Base-by-base conservation (phyloP, 2,797 vertebrate species). In the Perdix hodgsoniae region DNA sequence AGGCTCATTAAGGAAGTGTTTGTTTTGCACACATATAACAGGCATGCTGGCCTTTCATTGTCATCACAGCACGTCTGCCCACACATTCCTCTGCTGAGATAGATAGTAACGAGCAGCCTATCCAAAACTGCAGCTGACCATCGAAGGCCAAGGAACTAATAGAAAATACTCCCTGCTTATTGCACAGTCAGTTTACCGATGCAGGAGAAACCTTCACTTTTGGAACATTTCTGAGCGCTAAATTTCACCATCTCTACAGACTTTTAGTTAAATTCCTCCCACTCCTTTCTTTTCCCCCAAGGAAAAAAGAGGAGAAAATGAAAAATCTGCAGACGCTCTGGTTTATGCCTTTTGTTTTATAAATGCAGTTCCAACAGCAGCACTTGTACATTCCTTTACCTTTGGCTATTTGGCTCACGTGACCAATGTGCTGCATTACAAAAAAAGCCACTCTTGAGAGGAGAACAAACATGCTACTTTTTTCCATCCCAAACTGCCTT, bases 381-480 rank as follows among this genome's bases (percentile, higher is more conserved):
- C 5, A 5, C 84, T 90, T 83, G 87, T 91, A 92, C 92, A 85
- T 89, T 94, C 82, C 85, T 94, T 93, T 72, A 95, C 91, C 91
- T 94, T 95, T 83, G 92, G 89, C 89, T 92, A 70, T 92, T 94
- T 92, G 64, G 76, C 74, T 94, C 79, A 56, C 44, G 71, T 78
- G 73, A 73, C 70, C 13, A 1, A 83, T 1, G 11, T 1, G 3
- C 39, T 1, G 3, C 54, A 65, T 56, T 89, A 87, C 66, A 88
- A 89, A 89, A 86, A 94, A 75, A 82, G 18, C 47, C 42, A 45
- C 56, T 91, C 10, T 89, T 66, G 15, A 86, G 59, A 85, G 33
- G 19, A 94, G 70, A 87, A 73, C 54, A 94, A 93, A 64, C n/a
- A 66, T 0, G 0, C 7, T 57, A 50, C 39, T 47, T 93, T 61